These are phyloP conservation scores for Eretmochelys imbricata DNA, from an alignment of 2,113 vertebrate genomes.

Conservation along the genomic window DNA sequence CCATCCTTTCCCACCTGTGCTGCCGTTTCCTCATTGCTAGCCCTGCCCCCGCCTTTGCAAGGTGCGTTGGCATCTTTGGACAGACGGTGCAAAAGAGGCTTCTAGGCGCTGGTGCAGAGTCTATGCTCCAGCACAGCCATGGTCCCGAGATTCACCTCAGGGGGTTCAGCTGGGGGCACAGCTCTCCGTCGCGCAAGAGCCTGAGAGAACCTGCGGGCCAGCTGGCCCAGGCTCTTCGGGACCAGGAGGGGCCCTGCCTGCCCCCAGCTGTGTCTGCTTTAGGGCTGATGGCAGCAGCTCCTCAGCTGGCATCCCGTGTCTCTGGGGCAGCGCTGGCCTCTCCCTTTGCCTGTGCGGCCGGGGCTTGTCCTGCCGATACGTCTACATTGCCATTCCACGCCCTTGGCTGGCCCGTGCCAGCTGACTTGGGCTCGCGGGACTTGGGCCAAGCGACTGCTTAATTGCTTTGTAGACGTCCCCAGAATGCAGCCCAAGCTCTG, in stretches of 20 bases:
- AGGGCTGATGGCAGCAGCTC: neutral
- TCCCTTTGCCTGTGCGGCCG: too few relatives aligned
- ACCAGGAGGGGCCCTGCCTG: neutral
- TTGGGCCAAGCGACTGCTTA: neutral
- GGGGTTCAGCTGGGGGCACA: neutral
- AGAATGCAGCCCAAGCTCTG: too few relatives aligned
- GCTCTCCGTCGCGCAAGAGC: neutral
- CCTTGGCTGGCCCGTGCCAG: neutral
- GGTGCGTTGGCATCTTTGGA: neutral
- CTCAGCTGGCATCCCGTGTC: neutral
- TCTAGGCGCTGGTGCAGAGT: neutral
- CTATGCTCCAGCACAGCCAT: neutral
- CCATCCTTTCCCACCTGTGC: neutral
- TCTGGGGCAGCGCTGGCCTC: neutral
- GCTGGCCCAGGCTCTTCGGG: neutral
- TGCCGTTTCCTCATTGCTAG: neutral
- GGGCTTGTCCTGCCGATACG: neutral
- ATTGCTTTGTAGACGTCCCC: neutral
- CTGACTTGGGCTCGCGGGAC: neutral
- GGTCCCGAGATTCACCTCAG: neutral
- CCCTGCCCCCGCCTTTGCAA: neutral
- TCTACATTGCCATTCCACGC: fast-evolving
- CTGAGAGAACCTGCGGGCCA: neutral
- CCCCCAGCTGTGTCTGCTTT: neutral
- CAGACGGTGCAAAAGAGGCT: neutral